A percentile compares a stretch with the other conserved stretches of the same genome.
phyloP scores from a whole-genome alignment of 2,888 invertebrate species.

The Bombylius major region DNA sequence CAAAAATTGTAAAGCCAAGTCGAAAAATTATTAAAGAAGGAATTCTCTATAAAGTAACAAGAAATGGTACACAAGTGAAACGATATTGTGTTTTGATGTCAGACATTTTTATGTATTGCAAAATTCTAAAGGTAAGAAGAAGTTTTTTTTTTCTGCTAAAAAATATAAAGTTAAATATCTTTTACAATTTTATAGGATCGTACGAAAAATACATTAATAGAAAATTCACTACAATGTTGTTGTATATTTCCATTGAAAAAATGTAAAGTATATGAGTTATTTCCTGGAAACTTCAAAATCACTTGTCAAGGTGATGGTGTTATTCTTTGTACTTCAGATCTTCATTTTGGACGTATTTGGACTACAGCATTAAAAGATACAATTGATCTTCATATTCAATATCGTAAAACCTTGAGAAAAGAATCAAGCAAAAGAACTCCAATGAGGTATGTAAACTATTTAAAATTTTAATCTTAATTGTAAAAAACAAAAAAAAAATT shows the following conservation, averaged over 20 bases:
- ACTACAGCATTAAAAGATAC: slow-evolving; percentile 42
- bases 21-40: slow-evolving; percentile 59
- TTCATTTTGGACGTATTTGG: slow-evolving; percentile 44
- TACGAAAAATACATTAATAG: slow-evolving; percentile 39
- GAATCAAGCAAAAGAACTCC: slow-evolving; percentile 51
- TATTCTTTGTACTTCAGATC: slow-evolving; percentile 43
- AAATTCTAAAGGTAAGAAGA: slow-evolving; percentile 38
- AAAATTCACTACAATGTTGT: slow-evolving; percentile 49
- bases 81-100: slow-evolving; percentile 58
- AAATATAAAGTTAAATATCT: too few species aligned
- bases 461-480: not conserved
- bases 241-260: slow-evolving; percentile 58
- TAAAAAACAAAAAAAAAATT: not conserved
- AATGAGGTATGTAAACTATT: slow-evolving; percentile 25
- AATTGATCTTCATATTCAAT: slow-evolving; percentile 43
- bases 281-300: slow-evolving; percentile 46
- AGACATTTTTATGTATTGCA: slow-evolving; percentile 63
- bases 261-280: slow-evolving; percentile 48
- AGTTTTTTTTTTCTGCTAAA: too few species aligned
- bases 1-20: slow-evolving; percentile 49
- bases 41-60: slow-evolving; percentile 44
- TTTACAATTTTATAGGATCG: slow-evolving; percentile 26
- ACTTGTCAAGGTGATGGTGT: slow-evolving; percentile 46
- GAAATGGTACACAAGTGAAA: slow-evolving; percentile 39
- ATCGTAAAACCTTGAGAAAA: slow-evolving; percentile 48